phyloP scores from a whole-genome alignment of 2,797 vertebrate genomes.

The Eidolon dupreanum region DNA sequence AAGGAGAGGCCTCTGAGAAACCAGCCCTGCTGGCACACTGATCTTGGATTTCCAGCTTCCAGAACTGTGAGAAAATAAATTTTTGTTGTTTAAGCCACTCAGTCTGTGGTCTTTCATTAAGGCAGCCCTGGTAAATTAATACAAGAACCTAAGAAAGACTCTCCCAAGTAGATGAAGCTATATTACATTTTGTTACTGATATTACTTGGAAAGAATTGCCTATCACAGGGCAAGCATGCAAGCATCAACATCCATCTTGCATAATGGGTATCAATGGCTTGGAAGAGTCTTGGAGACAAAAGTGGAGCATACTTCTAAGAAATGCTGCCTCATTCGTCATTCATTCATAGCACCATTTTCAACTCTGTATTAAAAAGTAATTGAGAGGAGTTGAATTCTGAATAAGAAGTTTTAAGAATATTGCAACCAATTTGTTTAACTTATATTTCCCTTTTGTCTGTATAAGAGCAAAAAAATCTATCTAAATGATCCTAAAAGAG shows the following conservation, averaged over 20 bases:
- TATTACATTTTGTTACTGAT: background rate
- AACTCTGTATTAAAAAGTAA: conserved; percentile 22
- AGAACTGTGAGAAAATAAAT: background rate
- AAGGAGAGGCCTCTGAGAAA: background rate
- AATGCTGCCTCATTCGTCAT: background rate
- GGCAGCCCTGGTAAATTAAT: background rate
- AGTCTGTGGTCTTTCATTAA: background rate
- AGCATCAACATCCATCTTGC: background rate
- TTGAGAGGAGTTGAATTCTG: background rate
- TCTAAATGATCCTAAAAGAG: background rate
- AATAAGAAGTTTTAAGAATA: background rate
- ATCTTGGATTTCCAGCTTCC: background rate
- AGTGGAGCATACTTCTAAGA: background rate
- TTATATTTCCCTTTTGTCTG: background rate
- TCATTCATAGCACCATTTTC: background rate
- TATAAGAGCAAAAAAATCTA: background rate
- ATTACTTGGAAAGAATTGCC: background rate
- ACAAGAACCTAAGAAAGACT: background rate
- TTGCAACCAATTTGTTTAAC: background rate
- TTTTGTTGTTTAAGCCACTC: background rate
- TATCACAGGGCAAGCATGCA: background rate
- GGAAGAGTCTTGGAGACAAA: background rate
- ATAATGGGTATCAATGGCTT: background rate
- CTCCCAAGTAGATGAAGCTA: background rate
- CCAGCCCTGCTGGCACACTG: background rate